These are phyloP conservation scores for Chrysaora quinquecirrha DNA, from an alignment of 30 jellyfish, hydroid and myxozoan species.

Conservation along the genomic window DNA sequence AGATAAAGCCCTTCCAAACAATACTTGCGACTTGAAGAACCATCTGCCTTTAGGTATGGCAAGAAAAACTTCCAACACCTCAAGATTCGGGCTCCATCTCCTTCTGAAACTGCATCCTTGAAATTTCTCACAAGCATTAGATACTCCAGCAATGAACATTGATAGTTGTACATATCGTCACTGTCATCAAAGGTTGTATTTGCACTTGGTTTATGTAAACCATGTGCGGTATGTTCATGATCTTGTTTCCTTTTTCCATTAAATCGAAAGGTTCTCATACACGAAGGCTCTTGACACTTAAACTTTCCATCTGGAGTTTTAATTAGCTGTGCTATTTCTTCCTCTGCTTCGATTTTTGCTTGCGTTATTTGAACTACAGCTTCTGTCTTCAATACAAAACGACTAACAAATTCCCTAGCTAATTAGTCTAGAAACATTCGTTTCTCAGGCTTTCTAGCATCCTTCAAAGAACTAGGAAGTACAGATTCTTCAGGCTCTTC, in stretches of 20 bases:
- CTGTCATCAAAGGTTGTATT: not conserved
- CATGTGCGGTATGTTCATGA: not conserved
- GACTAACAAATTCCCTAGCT: not conserved
- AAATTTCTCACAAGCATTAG: slow-evolving; percentile 33
- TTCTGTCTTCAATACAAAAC: not conserved
- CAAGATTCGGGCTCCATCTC: slow-evolving; percentile 46
- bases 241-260: not conserved
- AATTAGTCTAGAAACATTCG: not conserved
- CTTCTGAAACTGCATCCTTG: slow-evolving; percentile 34
- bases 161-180: slow-evolving; percentile 9
- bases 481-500: slow-evolving; percentile 3
- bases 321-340: not conserved
- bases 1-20: slow-evolving; percentile 44
- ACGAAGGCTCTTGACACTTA: not conserved
- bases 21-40: slow-evolving; percentile 31
- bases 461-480: not conserved
- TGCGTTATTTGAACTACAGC: not conserved
- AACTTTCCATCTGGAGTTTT: no score
- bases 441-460: not conserved
- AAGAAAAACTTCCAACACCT: slow-evolving; percentile 56
- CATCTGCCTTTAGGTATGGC: slow-evolving; percentile 50
- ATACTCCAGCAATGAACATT: not conserved
- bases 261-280: not conserved
- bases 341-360: not conserved
- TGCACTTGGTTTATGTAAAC: not conserved